Evolutionary conservation across 1,140 invertebrate genomes (phyloP).

Genomic region (Venturia canescens): DNA sequence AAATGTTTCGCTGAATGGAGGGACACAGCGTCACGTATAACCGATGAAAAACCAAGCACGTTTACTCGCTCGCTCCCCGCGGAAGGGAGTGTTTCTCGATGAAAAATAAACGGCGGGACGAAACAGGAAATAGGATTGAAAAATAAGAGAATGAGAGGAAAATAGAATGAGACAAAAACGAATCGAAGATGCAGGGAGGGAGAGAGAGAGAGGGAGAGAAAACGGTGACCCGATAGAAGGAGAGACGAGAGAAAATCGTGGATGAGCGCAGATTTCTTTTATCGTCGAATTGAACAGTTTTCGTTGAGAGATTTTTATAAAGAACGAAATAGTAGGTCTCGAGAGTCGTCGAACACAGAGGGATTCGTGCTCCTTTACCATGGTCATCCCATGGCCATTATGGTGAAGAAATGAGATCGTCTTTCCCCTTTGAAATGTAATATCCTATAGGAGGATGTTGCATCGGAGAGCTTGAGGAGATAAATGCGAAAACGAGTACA

Average conservation of each 20-base stretch:
- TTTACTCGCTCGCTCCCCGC: constrained; percentile 1
- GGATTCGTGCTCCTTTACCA: background rate
- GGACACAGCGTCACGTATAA: constrained; percentile 53
- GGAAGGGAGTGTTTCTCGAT: constrained; percentile 39
- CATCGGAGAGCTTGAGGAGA: constrained; percentile 8
- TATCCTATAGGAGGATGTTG: constrained; percentile 29
- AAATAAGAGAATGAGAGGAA: constrained; percentile 31
- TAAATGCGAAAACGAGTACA: constrained; percentile 31
- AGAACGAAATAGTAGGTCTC: constrained; percentile 34
- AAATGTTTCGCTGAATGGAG: constrained; percentile 38
- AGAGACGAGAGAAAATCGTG: constrained; percentile 8
- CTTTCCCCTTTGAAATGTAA: constrained; percentile 25
- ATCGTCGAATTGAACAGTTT: constrained; percentile 51
- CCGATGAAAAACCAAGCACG: constrained; percentile 57
- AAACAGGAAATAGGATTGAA: constrained; percentile 35
- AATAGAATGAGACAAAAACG: background rate
- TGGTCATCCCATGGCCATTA: constrained; percentile 23
- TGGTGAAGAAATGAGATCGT: constrained; percentile 14
- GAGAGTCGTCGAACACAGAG: constrained; percentile 1
- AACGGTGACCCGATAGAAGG: background rate
- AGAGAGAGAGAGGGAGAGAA: background rate
- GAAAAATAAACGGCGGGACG: constrained; percentile 37
- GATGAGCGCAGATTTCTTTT: constrained; percentile 47
- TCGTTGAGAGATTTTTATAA: constrained; percentile 44
- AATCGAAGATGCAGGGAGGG: background rate